These are phyloP conservation scores for Drosophila cognata DNA, from an alignment of 2,888 invertebrate genomes.

Conservation along the genomic window DNA sequence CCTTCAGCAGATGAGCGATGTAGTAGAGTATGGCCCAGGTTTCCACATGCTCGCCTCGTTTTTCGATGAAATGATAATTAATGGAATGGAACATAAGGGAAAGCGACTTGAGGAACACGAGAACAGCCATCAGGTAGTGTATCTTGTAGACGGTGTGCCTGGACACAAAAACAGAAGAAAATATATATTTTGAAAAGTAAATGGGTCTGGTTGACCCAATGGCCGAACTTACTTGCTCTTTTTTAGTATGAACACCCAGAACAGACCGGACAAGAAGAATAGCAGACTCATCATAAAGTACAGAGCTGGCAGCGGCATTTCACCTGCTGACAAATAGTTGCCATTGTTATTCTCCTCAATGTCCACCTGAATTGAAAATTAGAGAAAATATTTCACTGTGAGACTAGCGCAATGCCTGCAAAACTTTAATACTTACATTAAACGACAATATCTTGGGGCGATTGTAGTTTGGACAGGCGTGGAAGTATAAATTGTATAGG, in stretches of 20 bases:
- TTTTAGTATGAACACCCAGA: slow-evolving; percentile 96
- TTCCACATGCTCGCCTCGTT: slow-evolving; percentile 96
- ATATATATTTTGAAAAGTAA: slow-evolving; percentile 7
- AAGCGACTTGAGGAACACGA: slow-evolving; percentile 96
- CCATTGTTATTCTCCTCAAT: slow-evolving; percentile 94
- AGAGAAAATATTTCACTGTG: background rate
- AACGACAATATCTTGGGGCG: slow-evolving; percentile 87
- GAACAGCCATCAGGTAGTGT: slow-evolving; percentile 97
- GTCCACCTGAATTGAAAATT: slow-evolving; percentile 88
- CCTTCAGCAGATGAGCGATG: slow-evolving; percentile 97
- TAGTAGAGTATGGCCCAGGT: slow-evolving; percentile 99
- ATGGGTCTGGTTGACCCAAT: background rate
- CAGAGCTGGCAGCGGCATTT: slow-evolving; percentile 96
- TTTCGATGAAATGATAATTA: slow-evolving; percentile 97
- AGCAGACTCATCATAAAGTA: slow-evolving; percentile 96
- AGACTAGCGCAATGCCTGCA: background rate
- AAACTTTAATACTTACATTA: slow-evolving; percentile 86
- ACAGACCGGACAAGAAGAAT: slow-evolving; percentile 94
- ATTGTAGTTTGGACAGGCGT: slow-evolving; percentile 93
- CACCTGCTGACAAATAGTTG: slow-evolving; percentile 97
- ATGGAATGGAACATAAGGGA: slow-evolving; percentile 97
- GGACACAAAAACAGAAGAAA: slow-evolving; percentile 66
- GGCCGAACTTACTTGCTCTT: slow-evolving; percentile 88
- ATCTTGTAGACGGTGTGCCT: slow-evolving; percentile 96
- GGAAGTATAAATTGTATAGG: slow-evolving; percentile 96